Base-by-base conservation (phyloP, 1,140 invertebrate species). In the Trigoniulus corallinus region DNA sequence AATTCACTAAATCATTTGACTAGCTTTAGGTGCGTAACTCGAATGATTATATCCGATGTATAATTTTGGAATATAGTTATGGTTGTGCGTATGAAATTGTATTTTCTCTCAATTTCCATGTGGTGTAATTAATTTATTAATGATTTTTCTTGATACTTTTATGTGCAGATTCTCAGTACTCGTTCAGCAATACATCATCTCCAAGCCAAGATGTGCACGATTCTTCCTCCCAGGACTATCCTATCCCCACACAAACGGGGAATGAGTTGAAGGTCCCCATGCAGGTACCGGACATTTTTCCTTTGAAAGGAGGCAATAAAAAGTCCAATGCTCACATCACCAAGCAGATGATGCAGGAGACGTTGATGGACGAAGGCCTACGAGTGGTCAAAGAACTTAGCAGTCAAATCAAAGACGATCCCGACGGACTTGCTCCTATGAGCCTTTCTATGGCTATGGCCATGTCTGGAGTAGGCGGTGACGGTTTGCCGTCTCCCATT, bases 151-250 rank as follows among this genome's bases (percentile, higher is more conserved):
- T n/a, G n/a, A n/a, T n/a, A n/a, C n/a, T 21, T 15, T 34, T 15
- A 34, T 7, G 7, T 15, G 12, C 29, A 24, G 80, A 82, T 61
- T 82, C 79, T 23, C 72, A 80, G 51, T 79, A 77, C 58, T 81
- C 80, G 0, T 82, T 79, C 56, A 82, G 80, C 60, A 81, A 79
- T 61, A 76, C 77, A 34, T 80, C 77, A 60, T 81, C 80, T 34
- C 79, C 80, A 44, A 74, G 74, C 26, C 74, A 75, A 48, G 60
- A 62, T 43, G 55, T 59, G 2, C 56, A 59, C 39, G 60, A 62
- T 47, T 62, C 60, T 3, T 43, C 51, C 18, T 57, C 57, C 3
- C 57, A 55, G 29, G 53, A 57, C 39, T 58, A 48, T 10, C 48
- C 53, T 47, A 46, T 47, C 46, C 45, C 39, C 13, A 40, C 34